Conservation (phyloP, 2,113 vertebrate species). For the Agapornis roseicollis region DNA sequence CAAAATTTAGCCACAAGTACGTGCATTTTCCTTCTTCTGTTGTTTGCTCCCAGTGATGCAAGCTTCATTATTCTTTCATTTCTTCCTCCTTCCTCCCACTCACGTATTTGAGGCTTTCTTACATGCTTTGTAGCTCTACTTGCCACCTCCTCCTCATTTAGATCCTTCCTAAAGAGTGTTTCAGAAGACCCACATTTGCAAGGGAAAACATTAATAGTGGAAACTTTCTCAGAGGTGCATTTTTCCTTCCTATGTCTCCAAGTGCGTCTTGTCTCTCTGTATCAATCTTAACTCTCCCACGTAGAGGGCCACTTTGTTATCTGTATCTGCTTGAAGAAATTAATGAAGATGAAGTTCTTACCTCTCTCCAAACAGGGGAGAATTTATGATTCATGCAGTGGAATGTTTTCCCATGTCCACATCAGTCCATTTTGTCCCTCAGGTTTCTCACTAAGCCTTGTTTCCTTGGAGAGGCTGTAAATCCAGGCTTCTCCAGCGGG, state of each 20-base stretch:
- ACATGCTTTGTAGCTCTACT: constrained; percentile 36
- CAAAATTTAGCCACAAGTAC: constrained; percentile 5
- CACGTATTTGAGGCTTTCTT: constrained; percentile 41
- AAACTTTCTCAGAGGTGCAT: constrained; percentile 10
- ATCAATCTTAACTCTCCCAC: constrained; percentile 9
- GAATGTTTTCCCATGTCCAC: background rate
- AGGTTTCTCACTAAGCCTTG: background rate
- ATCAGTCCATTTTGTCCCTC: background rate
- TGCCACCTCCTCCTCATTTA: constrained; percentile 52
- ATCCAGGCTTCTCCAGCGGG: background rate
- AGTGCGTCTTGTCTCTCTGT: constrained; percentile 17
- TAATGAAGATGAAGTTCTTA: background rate
- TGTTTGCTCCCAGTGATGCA: constrained; percentile 40
- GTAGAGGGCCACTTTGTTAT: background rate
- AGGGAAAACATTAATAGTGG: constrained; percentile 50
- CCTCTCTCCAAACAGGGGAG: background rate
- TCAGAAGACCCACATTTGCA: constrained; percentile 45
- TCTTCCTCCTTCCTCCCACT: constrained; percentile 58
- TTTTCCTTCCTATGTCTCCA: constrained; percentile 13
- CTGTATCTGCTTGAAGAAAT: background rate
- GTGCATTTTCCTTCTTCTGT: background rate
- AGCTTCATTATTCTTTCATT: constrained; percentile 55
- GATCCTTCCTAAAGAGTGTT: constrained; percentile 25
- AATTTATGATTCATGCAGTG: background rate
- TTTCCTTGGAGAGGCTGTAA: background rate